phyloP scores from a whole-genome alignment of 2,888 invertebrate genomes.

The Nezara viridula region DNA sequence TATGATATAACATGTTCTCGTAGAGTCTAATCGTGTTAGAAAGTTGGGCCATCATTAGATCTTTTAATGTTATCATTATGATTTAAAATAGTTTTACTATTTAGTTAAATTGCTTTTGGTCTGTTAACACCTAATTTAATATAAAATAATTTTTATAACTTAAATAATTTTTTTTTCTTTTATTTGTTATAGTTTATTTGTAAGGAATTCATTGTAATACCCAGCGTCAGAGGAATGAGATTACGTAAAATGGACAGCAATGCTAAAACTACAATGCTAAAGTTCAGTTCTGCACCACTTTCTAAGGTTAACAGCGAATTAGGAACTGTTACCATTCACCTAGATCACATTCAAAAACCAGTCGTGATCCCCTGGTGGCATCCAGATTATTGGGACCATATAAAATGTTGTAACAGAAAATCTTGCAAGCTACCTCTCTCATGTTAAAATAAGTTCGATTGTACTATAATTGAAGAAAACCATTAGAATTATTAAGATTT shows the following conservation, averaged over 20 bases:
- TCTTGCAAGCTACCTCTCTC: constrained; percentile 3
- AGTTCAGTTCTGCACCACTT: constrained; percentile 62
- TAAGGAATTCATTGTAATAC: constrained; percentile 58
- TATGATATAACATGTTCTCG: no score
- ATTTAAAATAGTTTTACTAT: no score
- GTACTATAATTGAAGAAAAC: constrained; percentile 2
- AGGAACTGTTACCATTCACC: constrained; percentile 55
- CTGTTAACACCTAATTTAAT: not conserved
- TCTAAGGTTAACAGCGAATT: constrained; percentile 57
- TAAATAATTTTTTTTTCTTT: not conserved
- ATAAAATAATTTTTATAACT: not conserved
- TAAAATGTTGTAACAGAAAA: constrained; percentile 42
- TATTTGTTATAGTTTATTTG: constrained; percentile 57
- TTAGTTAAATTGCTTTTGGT: no score
- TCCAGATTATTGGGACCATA: constrained; percentile 60
- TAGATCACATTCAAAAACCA: constrained; percentile 54
- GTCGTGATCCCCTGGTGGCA: constrained; percentile 62
- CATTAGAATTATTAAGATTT: constrained; percentile 20
- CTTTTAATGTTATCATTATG: no score
- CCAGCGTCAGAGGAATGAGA: constrained; percentile 60
- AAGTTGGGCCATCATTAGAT: no score
- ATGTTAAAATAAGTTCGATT: constrained; percentile 20
- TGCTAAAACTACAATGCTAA: constrained; percentile 21
- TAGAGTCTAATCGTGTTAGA: no score
- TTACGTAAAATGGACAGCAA: constrained; percentile 51